Conservation (phyloP, 2,113 vertebrate genomes). For the Heptranchias perlo region DNA sequence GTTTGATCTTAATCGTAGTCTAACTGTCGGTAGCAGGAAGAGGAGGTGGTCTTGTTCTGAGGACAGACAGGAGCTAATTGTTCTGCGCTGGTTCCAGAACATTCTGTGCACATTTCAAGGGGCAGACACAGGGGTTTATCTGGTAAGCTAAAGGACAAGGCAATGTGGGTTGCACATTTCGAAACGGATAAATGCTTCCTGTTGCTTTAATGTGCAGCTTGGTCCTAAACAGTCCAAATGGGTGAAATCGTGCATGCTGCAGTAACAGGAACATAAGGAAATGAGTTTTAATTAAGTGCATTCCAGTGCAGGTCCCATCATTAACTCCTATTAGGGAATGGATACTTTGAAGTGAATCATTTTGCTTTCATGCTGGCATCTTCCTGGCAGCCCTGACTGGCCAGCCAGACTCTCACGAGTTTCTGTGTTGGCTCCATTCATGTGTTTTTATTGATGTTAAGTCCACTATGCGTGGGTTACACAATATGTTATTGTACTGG, state of each 20-base stretch:
- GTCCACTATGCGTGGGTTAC: background rate
- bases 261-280: conserved; percentile 32
- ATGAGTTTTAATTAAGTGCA: conserved; percentile 30
- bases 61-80: background rate
- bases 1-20: background rate
- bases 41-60: background rate
- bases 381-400: background rate
- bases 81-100: background rate
- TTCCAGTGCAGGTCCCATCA: conserved; percentile 22
- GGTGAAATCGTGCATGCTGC: conserved; percentile 15
- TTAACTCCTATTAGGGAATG: conserved; percentile 35
- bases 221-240: conserved; percentile 5
- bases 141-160: background rate
- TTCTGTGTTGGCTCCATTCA: background rate
- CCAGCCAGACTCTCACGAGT: background rate
- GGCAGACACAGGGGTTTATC: background rate
- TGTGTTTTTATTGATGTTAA: background rate
- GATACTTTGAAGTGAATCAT: conserved; percentile 30
- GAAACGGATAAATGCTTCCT: background rate
- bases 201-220: conserved; percentile 8
- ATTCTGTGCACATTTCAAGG: background rate
- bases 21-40: background rate
- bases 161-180: background rate
- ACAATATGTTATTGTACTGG: conserved; percentile 10
- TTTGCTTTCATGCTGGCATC: conserved; percentile 4